phyloP scores from a whole-genome alignment of 2,888 invertebrate genomes.

The Arctia plantaginis region DNA sequence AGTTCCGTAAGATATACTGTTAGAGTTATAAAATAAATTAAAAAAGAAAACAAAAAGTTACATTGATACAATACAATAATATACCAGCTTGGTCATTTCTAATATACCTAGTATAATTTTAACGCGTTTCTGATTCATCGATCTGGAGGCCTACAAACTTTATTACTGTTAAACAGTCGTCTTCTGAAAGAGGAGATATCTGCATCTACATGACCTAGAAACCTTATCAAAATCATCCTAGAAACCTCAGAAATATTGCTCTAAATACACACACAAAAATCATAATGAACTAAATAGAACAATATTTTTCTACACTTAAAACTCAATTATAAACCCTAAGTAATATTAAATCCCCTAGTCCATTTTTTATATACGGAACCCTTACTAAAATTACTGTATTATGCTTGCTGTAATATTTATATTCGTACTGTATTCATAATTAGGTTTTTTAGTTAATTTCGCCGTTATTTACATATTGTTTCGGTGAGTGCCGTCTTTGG shows the following conservation, averaged over 20 bases:
- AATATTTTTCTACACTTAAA: background rate
- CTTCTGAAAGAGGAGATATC: too few relatives aligned
- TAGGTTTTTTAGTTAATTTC: constrained; percentile 34
- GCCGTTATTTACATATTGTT: constrained; percentile 33
- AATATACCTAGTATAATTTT: too few relatives aligned
- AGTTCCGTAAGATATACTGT: constrained; percentile 17
- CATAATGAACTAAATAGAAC: background rate
- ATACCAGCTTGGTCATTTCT: too few relatives aligned
- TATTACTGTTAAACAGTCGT: too few relatives aligned
- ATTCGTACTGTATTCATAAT: constrained; percentile 22
- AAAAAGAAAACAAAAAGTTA: background rate
- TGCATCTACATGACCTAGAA: background rate
- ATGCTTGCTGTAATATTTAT: constrained; percentile 15
- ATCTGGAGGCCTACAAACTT: too few relatives aligned
- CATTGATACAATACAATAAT: background rate
- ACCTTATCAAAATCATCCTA: background rate
- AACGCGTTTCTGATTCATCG: background rate
- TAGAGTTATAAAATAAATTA: background rate
- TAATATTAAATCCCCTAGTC: background rate
- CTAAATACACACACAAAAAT: background rate
- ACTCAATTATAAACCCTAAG: background rate
- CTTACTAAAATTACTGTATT: background rate
- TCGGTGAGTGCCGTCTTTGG: constrained; percentile 23
- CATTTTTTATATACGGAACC: constrained; percentile 18
- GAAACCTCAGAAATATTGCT: background rate